These are phyloP conservation scores for Blennius ocellaris DNA, from an alignment of 2,113 vertebrate species.

Conservation along the genomic window DNA sequence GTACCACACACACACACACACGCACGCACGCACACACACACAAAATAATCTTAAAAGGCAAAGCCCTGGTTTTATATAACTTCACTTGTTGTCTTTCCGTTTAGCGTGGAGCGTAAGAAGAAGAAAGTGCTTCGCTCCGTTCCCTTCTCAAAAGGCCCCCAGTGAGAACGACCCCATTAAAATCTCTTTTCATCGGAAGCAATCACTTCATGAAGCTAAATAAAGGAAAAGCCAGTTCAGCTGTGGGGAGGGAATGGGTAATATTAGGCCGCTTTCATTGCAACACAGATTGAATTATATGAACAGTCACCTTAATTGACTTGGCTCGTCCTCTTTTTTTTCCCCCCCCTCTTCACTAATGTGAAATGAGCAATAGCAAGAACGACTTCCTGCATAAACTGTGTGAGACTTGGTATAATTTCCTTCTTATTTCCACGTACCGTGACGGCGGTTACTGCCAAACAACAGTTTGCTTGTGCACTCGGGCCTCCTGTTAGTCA, in stretches of 20 bases:
- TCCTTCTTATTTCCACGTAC: too few species aligned
- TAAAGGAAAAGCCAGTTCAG: conserved; percentile 64
- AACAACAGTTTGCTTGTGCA: too few species aligned
- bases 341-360: conserved; percentile 10
- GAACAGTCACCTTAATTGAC: conserved; percentile 67
- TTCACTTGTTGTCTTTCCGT: conserved; percentile 21
- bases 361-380: conserved; percentile 17
- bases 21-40: not conserved
- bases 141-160: conserved; percentile 60
- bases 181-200: conserved; percentile 72
- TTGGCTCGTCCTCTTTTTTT: conserved; percentile 56
- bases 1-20: too few species aligned
- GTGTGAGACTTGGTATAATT: not conserved
- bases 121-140: conserved; percentile 47
- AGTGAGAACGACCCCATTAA: conserved; percentile 67
- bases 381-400: conserved; percentile 6
- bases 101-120: conserved; percentile 23
- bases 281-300: conserved; percentile 60
- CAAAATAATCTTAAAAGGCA: conserved; percentile 18
- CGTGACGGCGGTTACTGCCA: too few species aligned
- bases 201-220: conserved; percentile 69
- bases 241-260: conserved; percentile 51
- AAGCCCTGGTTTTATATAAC: conserved; percentile 21
- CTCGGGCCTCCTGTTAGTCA: too few species aligned
- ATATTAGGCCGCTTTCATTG: conserved; percentile 70